phyloP scores from a whole-genome alignment of 2,888 invertebrate species.

The Thecocarcelia acutangulata region DNA sequence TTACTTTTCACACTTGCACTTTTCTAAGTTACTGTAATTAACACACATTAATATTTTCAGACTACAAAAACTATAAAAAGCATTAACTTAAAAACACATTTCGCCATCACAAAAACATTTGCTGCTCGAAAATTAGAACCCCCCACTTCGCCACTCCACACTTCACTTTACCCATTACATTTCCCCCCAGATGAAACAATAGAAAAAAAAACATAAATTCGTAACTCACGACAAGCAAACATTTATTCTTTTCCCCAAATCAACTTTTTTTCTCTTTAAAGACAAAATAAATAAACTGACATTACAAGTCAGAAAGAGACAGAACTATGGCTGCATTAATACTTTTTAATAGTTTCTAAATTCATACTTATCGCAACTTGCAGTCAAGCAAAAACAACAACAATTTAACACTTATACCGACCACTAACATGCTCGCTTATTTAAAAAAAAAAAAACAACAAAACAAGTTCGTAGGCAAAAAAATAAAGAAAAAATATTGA shows the following conservation, averaged over 20 bases:
- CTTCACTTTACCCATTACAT: neutral
- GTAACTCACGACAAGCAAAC: slow-evolving; percentile 64
- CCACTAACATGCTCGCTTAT: neutral
- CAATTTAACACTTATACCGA: slow-evolving; percentile 44
- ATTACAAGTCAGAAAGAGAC: slow-evolving; percentile 25
- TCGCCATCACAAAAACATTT: slow-evolving; percentile 56
- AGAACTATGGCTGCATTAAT: slow-evolving; percentile 47
- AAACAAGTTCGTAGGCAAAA: slow-evolving; percentile 68
- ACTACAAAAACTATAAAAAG: slow-evolving; percentile 17
- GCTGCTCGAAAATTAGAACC: slow-evolving; percentile 31
- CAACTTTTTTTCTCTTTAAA: slow-evolving; percentile 12
- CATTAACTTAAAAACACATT: slow-evolving; percentile 61
- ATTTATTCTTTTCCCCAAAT: slow-evolving; percentile 45
- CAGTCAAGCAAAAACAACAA: slow-evolving; percentile 54
- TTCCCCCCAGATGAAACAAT: slow-evolving; percentile 9
- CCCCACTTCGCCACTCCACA: slow-evolving; percentile 11
- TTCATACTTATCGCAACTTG: slow-evolving; percentile 70
- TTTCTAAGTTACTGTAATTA: neutral
- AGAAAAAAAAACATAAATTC: slow-evolving; percentile 32
- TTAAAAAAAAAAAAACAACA: neutral
- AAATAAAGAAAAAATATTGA: slow-evolving; percentile 9
- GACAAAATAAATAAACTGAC: slow-evolving; percentile 9
- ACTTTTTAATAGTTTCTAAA: slow-evolving; percentile 63
- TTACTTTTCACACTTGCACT: too few species aligned
- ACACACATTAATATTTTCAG: slow-evolving; percentile 37